Percentiles rank a stretch among this genome's conserved stretches.
These are phyloP conservation scores for Andrena bicolor DNA, from an alignment of 2,888 invertebrate species.

Conservation along the genomic window DNA sequence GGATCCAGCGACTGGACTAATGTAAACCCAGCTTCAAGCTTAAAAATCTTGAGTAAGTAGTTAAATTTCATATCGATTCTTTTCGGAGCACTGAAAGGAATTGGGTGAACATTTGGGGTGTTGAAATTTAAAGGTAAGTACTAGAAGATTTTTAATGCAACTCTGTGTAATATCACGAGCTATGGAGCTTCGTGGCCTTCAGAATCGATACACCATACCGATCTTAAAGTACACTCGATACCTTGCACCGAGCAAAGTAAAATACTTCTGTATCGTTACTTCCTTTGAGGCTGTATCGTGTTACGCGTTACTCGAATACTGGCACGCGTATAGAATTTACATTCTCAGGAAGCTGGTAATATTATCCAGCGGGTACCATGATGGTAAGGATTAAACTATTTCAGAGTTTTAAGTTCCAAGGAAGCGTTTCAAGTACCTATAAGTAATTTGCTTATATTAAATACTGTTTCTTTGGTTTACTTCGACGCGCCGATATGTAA, in stretches of 20 bases:
- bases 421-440: neutral
- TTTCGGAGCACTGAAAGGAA: too few species aligned
- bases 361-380: neutral
- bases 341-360: neutral
- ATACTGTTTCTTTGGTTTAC: too few species aligned
- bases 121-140: too few species aligned
- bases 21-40: too few species aligned
- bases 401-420: neutral
- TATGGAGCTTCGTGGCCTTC: neutral
- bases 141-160: neutral
- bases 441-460: too few species aligned
- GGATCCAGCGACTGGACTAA: too few species aligned
- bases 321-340: constrained; percentile 13
- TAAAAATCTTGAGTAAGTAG: too few species aligned
- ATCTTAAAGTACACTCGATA: constrained; percentile 8
- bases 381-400: neutral
- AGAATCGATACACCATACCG: constrained; percentile 8
- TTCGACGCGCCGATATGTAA: too few species aligned
- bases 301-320: constrained; percentile 25
- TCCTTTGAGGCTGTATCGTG: constrained; percentile 25
- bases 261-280: constrained; percentile 24
- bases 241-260: neutral
- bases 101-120: too few species aligned
- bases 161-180: neutral
- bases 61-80: too few species aligned